Percentiles rank a stretch among this genome's conserved stretches.
Evolutionary conservation across 2,113 vertebrate genomes (phyloP).

Genomic region (Eubucco bourcierii): DNA sequence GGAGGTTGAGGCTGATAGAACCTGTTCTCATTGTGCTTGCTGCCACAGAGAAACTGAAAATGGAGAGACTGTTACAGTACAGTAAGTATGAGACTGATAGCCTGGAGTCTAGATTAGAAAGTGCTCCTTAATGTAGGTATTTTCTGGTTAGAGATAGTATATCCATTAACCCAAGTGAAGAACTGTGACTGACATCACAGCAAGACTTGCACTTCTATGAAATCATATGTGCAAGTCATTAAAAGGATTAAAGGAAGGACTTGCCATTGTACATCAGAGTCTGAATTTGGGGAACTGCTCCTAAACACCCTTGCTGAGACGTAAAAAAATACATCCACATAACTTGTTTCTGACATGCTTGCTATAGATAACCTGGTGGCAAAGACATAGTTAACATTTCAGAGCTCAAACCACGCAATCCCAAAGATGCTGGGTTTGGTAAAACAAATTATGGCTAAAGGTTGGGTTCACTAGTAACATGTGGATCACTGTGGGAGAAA

Average conservation of each 20-base stretch:
- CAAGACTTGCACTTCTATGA: not conserved
- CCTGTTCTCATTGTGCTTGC: not conserved
- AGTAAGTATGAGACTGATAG: not conserved
- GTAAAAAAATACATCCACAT: not conserved
- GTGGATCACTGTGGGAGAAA: not conserved
- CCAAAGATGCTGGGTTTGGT: not conserved
- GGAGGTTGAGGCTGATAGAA: not conserved
- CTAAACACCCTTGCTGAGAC: not conserved
- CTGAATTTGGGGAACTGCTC: not conserved
- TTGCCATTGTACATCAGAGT: not conserved
- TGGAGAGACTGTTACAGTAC: not conserved
- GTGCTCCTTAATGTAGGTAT: not conserved
- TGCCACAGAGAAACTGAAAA: not conserved
- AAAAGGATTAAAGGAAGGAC: not conserved
- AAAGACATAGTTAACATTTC: not conserved
- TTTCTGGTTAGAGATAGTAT: not conserved
- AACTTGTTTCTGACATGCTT: not conserved
- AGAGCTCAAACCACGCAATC: not conserved
- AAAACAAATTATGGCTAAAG: not conserved
- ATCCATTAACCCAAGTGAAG: not conserved
- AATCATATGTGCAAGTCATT: not conserved
- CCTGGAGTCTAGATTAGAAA: not conserved
- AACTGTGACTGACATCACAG: not conserved
- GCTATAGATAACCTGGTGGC: not conserved
- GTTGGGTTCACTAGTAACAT: not conserved